A percentile compares a stretch with the other conserved stretches of the same genome.
Evolutionary conservation across 1,140 invertebrate species (phyloP).

Genomic region (Oryctes rhinoceros): DNA sequence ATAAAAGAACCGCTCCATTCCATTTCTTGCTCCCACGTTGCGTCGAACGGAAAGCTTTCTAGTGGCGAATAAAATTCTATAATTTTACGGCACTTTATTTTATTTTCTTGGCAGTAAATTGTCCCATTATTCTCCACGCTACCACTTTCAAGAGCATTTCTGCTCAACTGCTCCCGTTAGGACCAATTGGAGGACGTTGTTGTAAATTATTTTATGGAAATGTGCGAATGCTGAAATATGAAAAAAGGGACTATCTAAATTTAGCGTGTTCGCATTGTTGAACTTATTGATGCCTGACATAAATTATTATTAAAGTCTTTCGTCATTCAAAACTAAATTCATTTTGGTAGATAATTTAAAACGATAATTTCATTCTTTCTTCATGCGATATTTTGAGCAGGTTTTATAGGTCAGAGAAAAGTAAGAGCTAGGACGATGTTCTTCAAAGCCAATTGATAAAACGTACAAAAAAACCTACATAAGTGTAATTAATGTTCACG

Average conservation of each 20-base stretch:
- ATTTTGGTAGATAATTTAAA: no score
- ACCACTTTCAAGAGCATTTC: conserved; percentile 9
- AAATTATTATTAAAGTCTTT: no score
- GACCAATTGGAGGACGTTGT: neutral
- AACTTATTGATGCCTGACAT: no score
- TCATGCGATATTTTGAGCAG: no score
- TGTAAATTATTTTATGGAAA: neutral
- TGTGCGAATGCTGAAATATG: neutral
- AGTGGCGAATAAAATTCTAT: conserved; percentile 57
- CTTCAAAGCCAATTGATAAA: no score
- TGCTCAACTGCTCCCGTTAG: conserved; percentile 7
- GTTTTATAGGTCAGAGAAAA: no score
- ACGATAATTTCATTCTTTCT: no score
- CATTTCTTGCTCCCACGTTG: neutral
- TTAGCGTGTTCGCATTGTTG: neutral
- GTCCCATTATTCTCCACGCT: conserved; percentile 53
- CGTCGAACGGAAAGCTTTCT: conserved; percentile 45
- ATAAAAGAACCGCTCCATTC: neutral
- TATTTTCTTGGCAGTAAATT: conserved; percentile 52
- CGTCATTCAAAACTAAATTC: no score
- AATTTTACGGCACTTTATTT: conserved; percentile 59
- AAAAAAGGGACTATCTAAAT: neutral
- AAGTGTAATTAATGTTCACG: no score
- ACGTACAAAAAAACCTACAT: no score
- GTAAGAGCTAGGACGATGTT: no score